Percentiles rank a stretch among this genome's conserved stretches.
Conservation (phyloP, 2,888 invertebrate species). For the Zaprionus obscuricornis region DNA sequence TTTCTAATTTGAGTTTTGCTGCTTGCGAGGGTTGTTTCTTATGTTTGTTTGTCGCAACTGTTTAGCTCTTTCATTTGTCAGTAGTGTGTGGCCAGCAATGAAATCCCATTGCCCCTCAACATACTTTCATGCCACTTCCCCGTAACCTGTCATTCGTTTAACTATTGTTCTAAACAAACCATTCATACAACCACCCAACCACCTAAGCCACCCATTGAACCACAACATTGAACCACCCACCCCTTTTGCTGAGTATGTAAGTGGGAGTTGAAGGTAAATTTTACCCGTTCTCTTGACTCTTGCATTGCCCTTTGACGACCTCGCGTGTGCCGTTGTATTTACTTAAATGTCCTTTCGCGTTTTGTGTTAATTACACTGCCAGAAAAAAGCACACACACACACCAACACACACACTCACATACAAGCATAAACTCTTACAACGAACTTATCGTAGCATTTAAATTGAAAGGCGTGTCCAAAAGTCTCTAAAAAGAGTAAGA, state of each 20-base stretch:
- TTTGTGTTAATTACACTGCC: constrained; percentile 63
- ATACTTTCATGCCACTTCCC: not conserved
- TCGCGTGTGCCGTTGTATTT: constrained; percentile 60
- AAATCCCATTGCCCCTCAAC: too few relatives aligned
- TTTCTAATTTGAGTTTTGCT: constrained; percentile 49
- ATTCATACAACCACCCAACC: constrained; percentile 7
- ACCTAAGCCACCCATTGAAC: constrained; percentile 21
- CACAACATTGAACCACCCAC: constrained; percentile 17
- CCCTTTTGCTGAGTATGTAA: constrained; percentile 20
- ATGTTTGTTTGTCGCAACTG: constrained; percentile 50
- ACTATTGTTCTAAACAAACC: too few relatives aligned
- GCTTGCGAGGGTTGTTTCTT: constrained; percentile 49
- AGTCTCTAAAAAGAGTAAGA: too few relatives aligned
- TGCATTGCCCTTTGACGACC: constrained; percentile 43
- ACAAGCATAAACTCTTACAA: constrained; percentile 10
- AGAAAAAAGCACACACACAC: constrained; percentile 24
- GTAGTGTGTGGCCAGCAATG: constrained; percentile 6
- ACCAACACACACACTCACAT: not conserved
- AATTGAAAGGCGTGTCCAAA: constrained; percentile 74
- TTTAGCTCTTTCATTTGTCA: constrained; percentile 59
- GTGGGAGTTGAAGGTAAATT: not conserved
- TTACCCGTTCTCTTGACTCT: constrained; percentile 6
- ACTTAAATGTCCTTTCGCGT: constrained; percentile 68
- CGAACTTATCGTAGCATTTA: constrained; percentile 57
- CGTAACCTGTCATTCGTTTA: too few relatives aligned